Evolutionary conservation across 2,888 invertebrate genomes (phyloP).

Genomic region (Drosophila greeni): DNA sequence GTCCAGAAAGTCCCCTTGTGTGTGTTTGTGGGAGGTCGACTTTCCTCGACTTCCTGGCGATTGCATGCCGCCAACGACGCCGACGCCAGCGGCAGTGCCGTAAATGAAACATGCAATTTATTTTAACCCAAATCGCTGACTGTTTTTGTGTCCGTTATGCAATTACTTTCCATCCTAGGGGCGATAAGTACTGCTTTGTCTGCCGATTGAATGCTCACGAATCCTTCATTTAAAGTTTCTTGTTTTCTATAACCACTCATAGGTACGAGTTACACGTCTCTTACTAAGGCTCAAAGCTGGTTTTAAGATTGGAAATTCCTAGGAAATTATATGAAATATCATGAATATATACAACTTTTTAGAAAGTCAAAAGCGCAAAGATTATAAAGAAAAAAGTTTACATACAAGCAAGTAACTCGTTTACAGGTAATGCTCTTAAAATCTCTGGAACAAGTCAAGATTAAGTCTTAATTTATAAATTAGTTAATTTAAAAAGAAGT

Average conservation of each 20-base stretch:
- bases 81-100: slow-evolving; percentile 5
- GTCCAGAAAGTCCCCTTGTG: background rate
- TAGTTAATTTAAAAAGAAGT: no score
- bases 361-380: no score
- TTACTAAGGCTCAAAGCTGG: no score
- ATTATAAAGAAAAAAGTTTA: no score
- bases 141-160: slow-evolving; percentile 42
- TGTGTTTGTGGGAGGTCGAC: slow-evolving; percentile 33
- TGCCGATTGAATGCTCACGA: slow-evolving; percentile 19
- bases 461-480: background rate
- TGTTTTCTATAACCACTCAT: background rate
- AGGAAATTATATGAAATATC: no score
- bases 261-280: no score
- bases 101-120: slow-evolving; percentile 64
- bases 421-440: background rate
- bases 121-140: slow-evolving; percentile 59
- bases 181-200: slow-evolving; percentile 23
- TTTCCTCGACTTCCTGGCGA: slow-evolving; percentile 31
- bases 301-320: no score
- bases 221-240: background rate
- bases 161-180: slow-evolving; percentile 26
- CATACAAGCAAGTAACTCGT: no score
- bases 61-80: slow-evolving; percentile 19
- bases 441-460: background rate
- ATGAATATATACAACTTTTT: no score